Conservation (phyloP, 2,113 vertebrate genomes). For the Chaenocephalus aceratus region DNA sequence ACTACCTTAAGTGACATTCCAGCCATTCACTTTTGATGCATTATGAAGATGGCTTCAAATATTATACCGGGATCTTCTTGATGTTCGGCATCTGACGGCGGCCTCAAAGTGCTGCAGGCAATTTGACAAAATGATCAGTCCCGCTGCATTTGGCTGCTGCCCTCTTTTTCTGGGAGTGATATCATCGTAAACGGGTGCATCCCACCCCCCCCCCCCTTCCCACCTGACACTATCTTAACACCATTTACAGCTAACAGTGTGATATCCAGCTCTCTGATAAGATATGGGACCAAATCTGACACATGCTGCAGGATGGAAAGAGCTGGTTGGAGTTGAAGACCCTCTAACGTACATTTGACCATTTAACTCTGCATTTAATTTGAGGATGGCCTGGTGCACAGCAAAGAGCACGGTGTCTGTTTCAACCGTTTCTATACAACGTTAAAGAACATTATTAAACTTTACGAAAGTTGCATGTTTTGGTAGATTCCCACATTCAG, state of each 20-base stretch:
- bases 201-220: slow-evolving; percentile 1
- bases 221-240: slow-evolving; percentile 51
- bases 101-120: slow-evolving; percentile 73
- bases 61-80: slow-evolving; percentile 60
- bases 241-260: slow-evolving; percentile 44
- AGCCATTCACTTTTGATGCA: slow-evolving; percentile 74
- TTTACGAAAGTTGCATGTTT: not conserved
- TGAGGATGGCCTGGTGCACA: too few species aligned
- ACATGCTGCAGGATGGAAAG: not conserved
- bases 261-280: slow-evolving; percentile 20
- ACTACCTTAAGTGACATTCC: slow-evolving; percentile 72
- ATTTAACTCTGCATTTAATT: too few species aligned
- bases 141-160: slow-evolving; percentile 60
- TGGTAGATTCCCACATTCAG: not conserved
- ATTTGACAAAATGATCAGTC: slow-evolving; percentile 75
- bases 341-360: too few species aligned
- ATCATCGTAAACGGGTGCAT: slow-evolving; percentile 42
- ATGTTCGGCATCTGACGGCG: slow-evolving; percentile 43
- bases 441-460: too few species aligned
- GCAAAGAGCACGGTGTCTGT: not conserved
- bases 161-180: slow-evolving; percentile 44
- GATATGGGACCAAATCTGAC: not conserved
- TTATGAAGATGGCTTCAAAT: slow-evolving; percentile 76
- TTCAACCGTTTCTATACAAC: not conserved
- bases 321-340: too few species aligned